Evolutionary conservation across 2,797 vertebrate species (phyloP), one percentile per base, ranked within the genome.

Genomic region (Parambassis ranga): DNA sequence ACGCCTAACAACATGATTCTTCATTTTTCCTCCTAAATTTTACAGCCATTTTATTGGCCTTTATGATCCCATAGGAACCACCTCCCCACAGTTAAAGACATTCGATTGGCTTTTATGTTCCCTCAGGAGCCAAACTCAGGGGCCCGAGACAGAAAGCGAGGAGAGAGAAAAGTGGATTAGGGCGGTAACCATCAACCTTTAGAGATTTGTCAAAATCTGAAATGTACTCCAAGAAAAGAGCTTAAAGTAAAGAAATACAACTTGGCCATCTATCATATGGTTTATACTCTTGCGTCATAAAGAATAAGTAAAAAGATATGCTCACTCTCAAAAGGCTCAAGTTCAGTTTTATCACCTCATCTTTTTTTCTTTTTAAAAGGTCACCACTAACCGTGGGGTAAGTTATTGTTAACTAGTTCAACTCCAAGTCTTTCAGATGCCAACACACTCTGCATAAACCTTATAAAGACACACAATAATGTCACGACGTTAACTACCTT

Each of bases 21-120:
- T 74, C 35, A 66, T 66, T 20, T 64, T 50, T 47, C 13, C 42
- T 28, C 55, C 41, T 37, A 50, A 64, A 70, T 59, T 65, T 78
- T 31, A 44, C 19, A 10, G 18, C 5, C 13, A 24, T 57, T 72
- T 68, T 55, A 71, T 65, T 66, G 72, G 72, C 26, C 53, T 76
- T 62, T 68, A 72, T 46, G 59, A 42, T 46, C 32, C 24, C 71
- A 28, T 30, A 53, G 58, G 64, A 75, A 24, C 65, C 46, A 30
- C 60, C 46, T 50, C 30, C 30, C 27, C 37, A 38, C 65, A 66
- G 60, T 74, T 76, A 72, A 59, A 70, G 69, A 52, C 22, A 73
- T 56, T 60, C 71, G 68, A 75, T 77, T 76, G 66, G 51, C 71
- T 70, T 78, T 76, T 69, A 83, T 70, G 39, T 15, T 42, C 49